These are phyloP conservation scores for Microctonus hyperodae DNA, from an alignment of 2,888 invertebrate genomes.

Conservation along the genomic window DNA sequence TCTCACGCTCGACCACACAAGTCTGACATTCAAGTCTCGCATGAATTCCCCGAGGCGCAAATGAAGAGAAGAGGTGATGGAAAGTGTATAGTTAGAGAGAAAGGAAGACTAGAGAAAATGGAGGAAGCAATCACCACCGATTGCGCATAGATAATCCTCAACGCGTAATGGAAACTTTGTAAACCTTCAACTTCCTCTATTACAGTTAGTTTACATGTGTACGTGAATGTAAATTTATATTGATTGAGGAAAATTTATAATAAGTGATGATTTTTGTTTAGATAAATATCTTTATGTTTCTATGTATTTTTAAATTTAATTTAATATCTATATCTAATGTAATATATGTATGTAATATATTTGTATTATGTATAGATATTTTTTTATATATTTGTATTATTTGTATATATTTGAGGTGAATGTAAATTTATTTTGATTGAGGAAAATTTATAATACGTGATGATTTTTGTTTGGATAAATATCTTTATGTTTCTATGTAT, in stretches of 20 bases:
- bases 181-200: background rate
- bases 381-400: too few relatives aligned
- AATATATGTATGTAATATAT: too few relatives aligned
- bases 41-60: constrained; percentile 18
- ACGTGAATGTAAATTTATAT: background rate
- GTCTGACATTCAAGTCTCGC: constrained; percentile 13
- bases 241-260: background rate
- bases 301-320: background rate
- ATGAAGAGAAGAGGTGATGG: constrained; percentile 6
- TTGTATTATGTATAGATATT: too few relatives aligned
- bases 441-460: too few relatives aligned
- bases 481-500: too few relatives aligned
- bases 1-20: constrained; percentile 21
- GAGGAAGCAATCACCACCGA: background rate
- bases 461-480: too few relatives aligned
- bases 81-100: background rate
- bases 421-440: too few relatives aligned
- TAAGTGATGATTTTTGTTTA: background rate
- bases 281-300: background rate
- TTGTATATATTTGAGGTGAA: too few relatives aligned
- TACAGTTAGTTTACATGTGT: too few relatives aligned
- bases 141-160: background rate
- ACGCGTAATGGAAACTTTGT: background rate
- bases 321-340: too few relatives aligned
- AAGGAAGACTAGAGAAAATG: background rate